A percentile compares a stretch with the other conserved stretches of the same genome.
phyloP scores from a whole-genome alignment of 2,797 vertebrate genomes.

The Artibeus lituratus region DNA sequence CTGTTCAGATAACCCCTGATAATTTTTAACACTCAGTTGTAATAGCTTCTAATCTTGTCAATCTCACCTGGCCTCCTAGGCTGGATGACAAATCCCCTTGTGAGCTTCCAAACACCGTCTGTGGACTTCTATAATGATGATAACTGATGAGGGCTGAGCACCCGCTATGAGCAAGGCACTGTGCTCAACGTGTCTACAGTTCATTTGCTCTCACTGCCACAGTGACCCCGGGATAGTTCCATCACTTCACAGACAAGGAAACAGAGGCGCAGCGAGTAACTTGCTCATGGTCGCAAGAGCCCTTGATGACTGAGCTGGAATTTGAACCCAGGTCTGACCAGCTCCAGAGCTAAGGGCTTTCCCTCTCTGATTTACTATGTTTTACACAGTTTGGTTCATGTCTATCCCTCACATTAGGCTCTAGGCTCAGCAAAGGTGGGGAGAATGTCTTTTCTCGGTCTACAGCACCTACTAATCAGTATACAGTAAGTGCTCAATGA shows the following conservation, averaged over 20 bases:
- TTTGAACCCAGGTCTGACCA: conserved; percentile 2
- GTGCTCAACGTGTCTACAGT: not conserved
- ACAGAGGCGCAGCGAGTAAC: not conserved
- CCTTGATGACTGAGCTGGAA: conserved; percentile 17
- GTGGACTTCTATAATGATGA: not conserved
- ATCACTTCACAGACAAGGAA: conserved; percentile 19
- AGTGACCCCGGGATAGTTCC: not conserved
- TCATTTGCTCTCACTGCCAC: not conserved
- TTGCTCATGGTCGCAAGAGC: not conserved
- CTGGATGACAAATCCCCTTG: not conserved
- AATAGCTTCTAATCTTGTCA: not conserved
- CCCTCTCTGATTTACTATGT: not conserved
- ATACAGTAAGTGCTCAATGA: not conserved
- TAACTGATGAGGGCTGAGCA: not conserved
- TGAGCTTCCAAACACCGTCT: not conserved
- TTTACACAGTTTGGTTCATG: not conserved
- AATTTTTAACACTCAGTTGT: not conserved
- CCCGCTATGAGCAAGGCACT: not conserved
- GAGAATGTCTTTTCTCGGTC: not conserved
- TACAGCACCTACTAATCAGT: not conserved
- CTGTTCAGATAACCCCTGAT: not conserved
- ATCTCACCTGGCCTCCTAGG: not conserved
- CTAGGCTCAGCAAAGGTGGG: not conserved
- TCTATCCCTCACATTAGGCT: not conserved
- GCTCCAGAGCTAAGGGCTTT: not conserved